A percentile compares a stretch with the other conserved stretches of the same genome.
Conservation (phyloP, 64 coral and sea anemone genomes). For the Montipora cactus region DNA sequence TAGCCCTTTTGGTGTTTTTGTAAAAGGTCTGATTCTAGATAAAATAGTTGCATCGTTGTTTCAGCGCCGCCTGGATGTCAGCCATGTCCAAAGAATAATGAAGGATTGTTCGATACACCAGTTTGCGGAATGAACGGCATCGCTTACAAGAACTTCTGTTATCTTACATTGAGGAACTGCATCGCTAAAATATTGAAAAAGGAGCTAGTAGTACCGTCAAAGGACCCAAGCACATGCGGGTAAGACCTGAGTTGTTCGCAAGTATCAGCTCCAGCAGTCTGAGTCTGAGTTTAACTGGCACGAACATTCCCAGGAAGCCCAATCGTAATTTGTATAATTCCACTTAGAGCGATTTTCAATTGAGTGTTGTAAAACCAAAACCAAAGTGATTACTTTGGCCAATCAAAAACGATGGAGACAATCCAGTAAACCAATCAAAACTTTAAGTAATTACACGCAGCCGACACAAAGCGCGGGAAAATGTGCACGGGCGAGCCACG, state of each 20-base stretch:
- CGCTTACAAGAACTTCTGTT: constrained; percentile 98
- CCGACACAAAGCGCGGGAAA: too few relatives aligned
- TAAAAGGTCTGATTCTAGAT: too few relatives aligned
- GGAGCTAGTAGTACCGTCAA: constrained; percentile 76
- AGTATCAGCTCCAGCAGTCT: neutral
- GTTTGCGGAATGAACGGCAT: constrained; percentile 94
- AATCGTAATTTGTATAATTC: neutral
- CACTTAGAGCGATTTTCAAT: neutral
- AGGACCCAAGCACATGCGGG: constrained; percentile 84
- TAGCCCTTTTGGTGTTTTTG: too few relatives aligned
- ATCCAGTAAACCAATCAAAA: too few relatives aligned
- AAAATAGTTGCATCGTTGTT: neutral
- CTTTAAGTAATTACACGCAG: too few relatives aligned
- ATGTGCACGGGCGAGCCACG: too few relatives aligned
- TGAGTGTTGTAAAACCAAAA: too few relatives aligned
- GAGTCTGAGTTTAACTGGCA: too few relatives aligned
- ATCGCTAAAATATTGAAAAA: constrained; percentile 96
- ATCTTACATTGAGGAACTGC: constrained; percentile 91
- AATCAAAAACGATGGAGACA: too few relatives aligned
- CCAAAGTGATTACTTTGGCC: too few relatives aligned
- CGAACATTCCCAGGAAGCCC: too few relatives aligned
- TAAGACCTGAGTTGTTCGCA: constrained; percentile 15
- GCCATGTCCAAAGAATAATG: constrained; percentile 88
- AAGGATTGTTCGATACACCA: constrained; percentile 96
- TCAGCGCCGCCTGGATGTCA: constrained; percentile 89